These are phyloP conservation scores for Chrysolina oricalcia DNA, from an alignment of 2,888 invertebrate species.

Conservation along the genomic window DNA sequence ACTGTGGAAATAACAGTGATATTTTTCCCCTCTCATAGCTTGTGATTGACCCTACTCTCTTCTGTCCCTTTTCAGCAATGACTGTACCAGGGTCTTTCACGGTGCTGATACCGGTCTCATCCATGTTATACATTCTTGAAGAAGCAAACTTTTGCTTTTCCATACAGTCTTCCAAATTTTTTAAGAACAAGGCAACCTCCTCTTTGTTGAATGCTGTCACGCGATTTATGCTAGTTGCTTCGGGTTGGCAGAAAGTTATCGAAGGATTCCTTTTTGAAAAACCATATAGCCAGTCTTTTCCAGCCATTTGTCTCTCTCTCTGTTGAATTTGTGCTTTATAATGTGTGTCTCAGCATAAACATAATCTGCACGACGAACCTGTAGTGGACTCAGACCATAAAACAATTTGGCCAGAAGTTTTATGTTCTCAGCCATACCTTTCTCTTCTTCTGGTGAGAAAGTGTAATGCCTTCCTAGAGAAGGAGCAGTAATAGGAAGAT, in stretches of 20 bases:
- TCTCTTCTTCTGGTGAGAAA: too few species aligned
- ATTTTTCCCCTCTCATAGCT: slow-evolving; percentile 67
- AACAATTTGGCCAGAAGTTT: too few species aligned
- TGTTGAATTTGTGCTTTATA: slow-evolving; percentile 15
- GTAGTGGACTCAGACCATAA: too few species aligned
- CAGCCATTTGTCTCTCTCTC: slow-evolving; percentile 13
- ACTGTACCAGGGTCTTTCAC: slow-evolving; percentile 59
- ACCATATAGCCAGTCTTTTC: slow-evolving; percentile 23
- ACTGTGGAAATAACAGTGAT: slow-evolving; percentile 69
- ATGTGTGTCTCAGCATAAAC: slow-evolving; percentile 9
- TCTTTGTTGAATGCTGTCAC: slow-evolving; percentile 36
- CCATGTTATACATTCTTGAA: too few species aligned
- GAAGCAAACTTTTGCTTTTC: too few species aligned
- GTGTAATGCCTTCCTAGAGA: too few species aligned
- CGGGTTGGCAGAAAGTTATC: slow-evolving; percentile 28
- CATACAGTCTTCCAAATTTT: too few species aligned
- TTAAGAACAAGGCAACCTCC: slow-evolving; percentile 21
- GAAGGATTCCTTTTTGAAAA: slow-evolving; percentile 21
- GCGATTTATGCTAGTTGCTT: slow-evolving; percentile 38
- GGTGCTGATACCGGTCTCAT: too few species aligned
- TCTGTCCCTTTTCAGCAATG: slow-evolving; percentile 62
- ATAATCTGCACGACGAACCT: slow-evolving; percentile 6
- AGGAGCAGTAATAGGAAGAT: background rate
- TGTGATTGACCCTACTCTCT: slow-evolving; percentile 67
- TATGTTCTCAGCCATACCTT: too few species aligned